Evolutionary conservation across 2,113 vertebrate species (phyloP).

Genomic region (Pholis gunnellus): DNA sequence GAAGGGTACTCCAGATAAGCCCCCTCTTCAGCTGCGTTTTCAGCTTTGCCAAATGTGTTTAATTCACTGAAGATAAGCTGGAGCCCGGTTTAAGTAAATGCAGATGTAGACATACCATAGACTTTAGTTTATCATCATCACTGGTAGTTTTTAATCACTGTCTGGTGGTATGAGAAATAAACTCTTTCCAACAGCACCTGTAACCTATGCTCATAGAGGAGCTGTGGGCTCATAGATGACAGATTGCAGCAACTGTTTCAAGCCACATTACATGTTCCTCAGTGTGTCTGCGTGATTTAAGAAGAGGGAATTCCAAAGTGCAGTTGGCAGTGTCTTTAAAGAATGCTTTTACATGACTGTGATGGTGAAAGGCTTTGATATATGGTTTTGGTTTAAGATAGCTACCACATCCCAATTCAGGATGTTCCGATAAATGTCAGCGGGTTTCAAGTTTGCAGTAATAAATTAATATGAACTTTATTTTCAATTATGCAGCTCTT

Average conservation of each 20-base stretch:
- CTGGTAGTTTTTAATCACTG: constrained; percentile 15
- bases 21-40: constrained; percentile 20
- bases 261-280: constrained; percentile 18
- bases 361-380: constrained; percentile 36
- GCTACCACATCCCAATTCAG: not conserved
- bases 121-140: not conserved
- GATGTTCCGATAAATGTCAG: constrained; percentile 44
- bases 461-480: not conserved
- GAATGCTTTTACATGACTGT: constrained; percentile 26
- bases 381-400: constrained; percentile 19
- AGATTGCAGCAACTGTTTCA: constrained; percentile 16
- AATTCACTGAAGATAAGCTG: constrained; percentile 15
- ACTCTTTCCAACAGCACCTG: constrained; percentile 4
- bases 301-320: constrained; percentile 23
- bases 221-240: not conserved
- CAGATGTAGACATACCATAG: constrained; percentile 37
- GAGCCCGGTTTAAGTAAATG: constrained; percentile 27
- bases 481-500: not conserved
- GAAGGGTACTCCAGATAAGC: constrained; percentile 52
- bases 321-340: constrained; percentile 30
- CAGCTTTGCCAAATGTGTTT: constrained; percentile 17
- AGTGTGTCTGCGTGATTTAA: constrained; percentile 28
- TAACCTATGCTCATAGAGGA: not conserved
- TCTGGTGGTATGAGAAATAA: constrained; percentile 20
- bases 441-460: not conserved